Evolutionary conservation across 2,797 vertebrate genomes (phyloP).

Genomic region (Geotria australis): DNA sequence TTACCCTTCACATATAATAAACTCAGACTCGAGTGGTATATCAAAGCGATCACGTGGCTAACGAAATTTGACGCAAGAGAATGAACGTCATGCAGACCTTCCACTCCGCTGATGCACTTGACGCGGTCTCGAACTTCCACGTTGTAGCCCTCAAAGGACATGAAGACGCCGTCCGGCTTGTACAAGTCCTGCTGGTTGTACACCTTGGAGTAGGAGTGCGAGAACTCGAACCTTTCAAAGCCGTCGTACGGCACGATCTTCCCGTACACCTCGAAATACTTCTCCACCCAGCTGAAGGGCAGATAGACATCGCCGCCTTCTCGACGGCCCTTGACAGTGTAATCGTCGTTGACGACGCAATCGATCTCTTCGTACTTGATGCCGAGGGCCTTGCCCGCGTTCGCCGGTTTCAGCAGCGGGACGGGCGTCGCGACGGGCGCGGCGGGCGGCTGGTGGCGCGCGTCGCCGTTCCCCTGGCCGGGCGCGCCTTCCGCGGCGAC

Average conservation of each 20-base stretch:
- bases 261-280: slow-evolving; percentile 89
- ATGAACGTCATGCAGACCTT: slow-evolving; percentile 27
- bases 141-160: slow-evolving; percentile 97
- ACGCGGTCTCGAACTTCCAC: slow-evolving; percentile 84
- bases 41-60: no score
- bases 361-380: slow-evolving; percentile 70
- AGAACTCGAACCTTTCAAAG: slow-evolving; percentile 74
- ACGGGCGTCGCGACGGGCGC: slow-evolving; percentile 36
- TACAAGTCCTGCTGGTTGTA: slow-evolving; percentile 64
- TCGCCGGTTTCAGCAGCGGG: slow-evolving; percentile 8
- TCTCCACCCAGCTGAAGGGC: slow-evolving; percentile 78
- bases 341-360: slow-evolving; percentile 81
- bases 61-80: not conserved
- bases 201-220: slow-evolving; percentile 90
- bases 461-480: slow-evolving; percentile 30
- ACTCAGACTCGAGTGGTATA: no score
- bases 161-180: slow-evolving; percentile 72
- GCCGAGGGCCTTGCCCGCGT: slow-evolving; percentile 12
- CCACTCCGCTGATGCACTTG: slow-evolving; percentile 84
- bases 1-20: no score
- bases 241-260: slow-evolving; percentile 59
- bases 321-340: slow-evolving; percentile 40
- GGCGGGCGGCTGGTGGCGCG: slow-evolving; percentile 6
- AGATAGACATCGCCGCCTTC: slow-evolving; percentile 61
- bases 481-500: slow-evolving; percentile 3